Evolutionary conservation across 2,888 invertebrate species (phyloP).

Genomic region (Netelia fuscicornis): DNA sequence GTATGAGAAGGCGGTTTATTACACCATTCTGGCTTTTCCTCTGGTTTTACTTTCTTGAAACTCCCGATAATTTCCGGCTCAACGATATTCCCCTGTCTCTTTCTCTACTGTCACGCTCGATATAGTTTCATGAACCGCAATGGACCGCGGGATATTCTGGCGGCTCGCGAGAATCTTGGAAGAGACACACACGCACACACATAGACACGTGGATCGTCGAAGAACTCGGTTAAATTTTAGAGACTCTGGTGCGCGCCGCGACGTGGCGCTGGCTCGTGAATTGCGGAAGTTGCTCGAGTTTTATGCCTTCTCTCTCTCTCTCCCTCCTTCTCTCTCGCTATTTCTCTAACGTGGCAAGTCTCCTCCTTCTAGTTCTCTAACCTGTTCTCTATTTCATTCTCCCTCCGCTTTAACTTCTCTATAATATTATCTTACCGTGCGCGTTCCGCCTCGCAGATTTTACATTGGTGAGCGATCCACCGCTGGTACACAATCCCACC

Average conservation of each 20-base stretch:
- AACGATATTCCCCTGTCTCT: neutral
- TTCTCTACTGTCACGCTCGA: slow-evolving; percentile 34
- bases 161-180: slow-evolving; percentile 7
- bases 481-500: neutral
- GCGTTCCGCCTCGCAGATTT: slow-evolving; percentile 18
- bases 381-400: neutral
- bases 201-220: neutral
- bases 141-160: slow-evolving; percentile 19
- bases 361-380: neutral
- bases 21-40: neutral
- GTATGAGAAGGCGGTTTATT: neutral
- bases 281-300: slow-evolving; percentile 29
- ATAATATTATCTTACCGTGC: slow-evolving; percentile 8
- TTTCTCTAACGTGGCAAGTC: neutral
- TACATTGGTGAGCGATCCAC: slow-evolving; percentile 12
- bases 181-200: neutral
- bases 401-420: neutral
- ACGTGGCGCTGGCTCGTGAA: slow-evolving; percentile 33
- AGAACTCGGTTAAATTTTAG: slow-evolving; percentile 38
- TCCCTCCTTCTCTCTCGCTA: neutral
- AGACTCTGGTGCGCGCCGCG: slow-evolving; percentile 6
- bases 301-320: neutral
- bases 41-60: slow-evolving; percentile 3
- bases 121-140: slow-evolving; percentile 27
- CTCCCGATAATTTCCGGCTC: slow-evolving; percentile 50